phyloP scores from a whole-genome alignment of 2,888 invertebrate species.

The Melipona beecheii region DNA sequence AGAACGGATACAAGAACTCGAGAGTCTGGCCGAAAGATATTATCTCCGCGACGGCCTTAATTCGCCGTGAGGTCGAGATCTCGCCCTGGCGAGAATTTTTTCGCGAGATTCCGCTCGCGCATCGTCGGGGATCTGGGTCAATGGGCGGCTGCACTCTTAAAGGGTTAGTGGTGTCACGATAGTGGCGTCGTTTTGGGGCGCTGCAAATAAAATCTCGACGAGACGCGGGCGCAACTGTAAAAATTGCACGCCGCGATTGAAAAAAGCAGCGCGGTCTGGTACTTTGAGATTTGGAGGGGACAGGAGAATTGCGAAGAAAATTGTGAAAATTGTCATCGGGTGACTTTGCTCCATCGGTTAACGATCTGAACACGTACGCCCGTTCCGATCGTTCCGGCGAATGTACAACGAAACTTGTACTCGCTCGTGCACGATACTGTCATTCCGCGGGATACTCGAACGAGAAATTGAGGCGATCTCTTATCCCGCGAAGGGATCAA shows the following conservation, averaged over 20 bases:
- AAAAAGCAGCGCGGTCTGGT: constrained; percentile 3
- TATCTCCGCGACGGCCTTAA: constrained; percentile 25
- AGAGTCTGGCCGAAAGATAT: background rate
- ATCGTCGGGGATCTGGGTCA: constrained; percentile 41
- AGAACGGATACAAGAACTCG: too few relatives aligned
- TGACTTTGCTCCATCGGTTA: background rate
- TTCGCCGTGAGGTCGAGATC: constrained; percentile 39
- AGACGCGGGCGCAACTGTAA: constrained; percentile 21
- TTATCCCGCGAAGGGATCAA: background rate
- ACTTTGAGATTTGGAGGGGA: background rate
- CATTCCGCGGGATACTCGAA: background rate
- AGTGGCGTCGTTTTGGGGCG: constrained; percentile 37
- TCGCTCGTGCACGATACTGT: background rate
- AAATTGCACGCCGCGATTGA: constrained; percentile 33
- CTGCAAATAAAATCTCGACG: constrained; percentile 44
- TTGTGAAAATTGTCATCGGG: background rate
- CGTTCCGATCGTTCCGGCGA: background rate
- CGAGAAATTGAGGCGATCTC: background rate
- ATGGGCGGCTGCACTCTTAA: constrained; percentile 40
- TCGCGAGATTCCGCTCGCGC: constrained; percentile 26
- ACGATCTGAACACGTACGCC: background rate
- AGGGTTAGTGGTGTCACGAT: constrained; percentile 42
- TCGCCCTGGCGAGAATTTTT: constrained; percentile 9
- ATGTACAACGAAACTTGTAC: background rate
- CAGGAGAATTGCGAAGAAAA: constrained; percentile 4